Percentiles rank a stretch among this genome's conserved stretches.
Conservation (phyloP, 2,797 vertebrate species). For the Mormyrus proboscirostris region DNA sequence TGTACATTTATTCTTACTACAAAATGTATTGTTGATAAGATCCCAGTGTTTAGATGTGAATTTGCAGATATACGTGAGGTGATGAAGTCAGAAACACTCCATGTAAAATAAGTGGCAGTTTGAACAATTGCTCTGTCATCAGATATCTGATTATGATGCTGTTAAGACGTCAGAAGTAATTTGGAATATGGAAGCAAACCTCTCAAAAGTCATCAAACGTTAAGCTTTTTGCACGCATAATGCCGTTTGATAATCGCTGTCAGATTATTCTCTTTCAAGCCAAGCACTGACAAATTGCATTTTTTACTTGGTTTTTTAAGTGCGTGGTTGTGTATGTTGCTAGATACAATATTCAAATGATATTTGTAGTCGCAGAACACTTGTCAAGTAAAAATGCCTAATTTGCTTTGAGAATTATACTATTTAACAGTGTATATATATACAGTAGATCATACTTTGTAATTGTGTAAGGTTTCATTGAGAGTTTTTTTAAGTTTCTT, state of each 20-base stretch:
- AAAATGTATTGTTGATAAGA: not conserved
- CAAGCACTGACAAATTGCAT: not conserved
- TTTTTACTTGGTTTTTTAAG: not conserved
- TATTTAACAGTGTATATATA: not conserved
- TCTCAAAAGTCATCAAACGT: not conserved
- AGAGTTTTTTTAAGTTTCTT: not conserved
- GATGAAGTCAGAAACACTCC: not conserved
- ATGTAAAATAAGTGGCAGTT: not conserved
- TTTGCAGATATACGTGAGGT: not conserved
- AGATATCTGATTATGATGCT: not conserved
- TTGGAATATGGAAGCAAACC: not conserved
- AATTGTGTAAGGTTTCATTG: not conserved
- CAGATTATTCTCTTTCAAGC: not conserved
- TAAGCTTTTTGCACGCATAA: not conserved
- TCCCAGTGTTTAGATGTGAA: slow-evolving; percentile 3
- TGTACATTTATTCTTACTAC: not conserved
- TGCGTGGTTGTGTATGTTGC: not conserved
- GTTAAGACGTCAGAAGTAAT: not conserved
- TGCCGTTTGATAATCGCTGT: not conserved
- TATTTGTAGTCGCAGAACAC: not conserved
- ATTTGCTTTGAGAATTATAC: not conserved
- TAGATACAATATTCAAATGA: not conserved
- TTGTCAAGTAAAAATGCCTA: not conserved
- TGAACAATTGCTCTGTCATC: not conserved
- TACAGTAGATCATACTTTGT: not conserved